These are phyloP conservation scores for Gonatopus flavifemur DNA, from an alignment of 1,140 invertebrate genomes.

Conservation along the genomic window DNA sequence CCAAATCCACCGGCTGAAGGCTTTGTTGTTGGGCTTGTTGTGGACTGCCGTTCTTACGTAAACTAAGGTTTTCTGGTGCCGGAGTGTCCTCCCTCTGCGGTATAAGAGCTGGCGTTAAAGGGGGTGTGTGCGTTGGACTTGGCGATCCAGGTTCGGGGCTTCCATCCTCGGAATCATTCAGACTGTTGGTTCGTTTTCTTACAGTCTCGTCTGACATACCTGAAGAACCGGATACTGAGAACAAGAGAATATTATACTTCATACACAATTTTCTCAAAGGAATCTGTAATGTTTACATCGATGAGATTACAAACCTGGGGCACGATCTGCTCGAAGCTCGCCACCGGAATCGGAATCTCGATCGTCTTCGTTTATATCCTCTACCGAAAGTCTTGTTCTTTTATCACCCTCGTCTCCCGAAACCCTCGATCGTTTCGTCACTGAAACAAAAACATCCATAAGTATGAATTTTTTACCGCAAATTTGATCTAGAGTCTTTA, in stretches of 20 bases:
- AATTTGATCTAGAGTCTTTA: too few relatives aligned
- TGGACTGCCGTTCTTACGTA: constrained; percentile 51
- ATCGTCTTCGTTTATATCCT: constrained; percentile 57
- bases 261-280: not conserved
- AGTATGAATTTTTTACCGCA: too few relatives aligned
- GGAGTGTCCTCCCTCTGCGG: constrained; percentile 59
- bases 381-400: constrained; percentile 58
- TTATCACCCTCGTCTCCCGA: constrained; percentile 43
- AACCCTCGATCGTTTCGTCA: constrained; percentile 39
- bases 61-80: constrained; percentile 65
- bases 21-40: constrained; percentile 42
- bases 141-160: constrained; percentile 48
- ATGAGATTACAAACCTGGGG: too few relatives aligned
- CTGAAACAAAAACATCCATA: constrained; percentile 52
- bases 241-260: too few relatives aligned
- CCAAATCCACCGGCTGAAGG: constrained; percentile 49
- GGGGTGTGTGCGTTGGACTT: constrained; percentile 48
- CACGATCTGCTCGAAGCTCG: constrained; percentile 33
- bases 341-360: constrained; percentile 58
- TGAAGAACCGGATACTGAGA: constrained; percentile 21
- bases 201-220: constrained; percentile 26
- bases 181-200: constrained; percentile 39
- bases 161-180: constrained; percentile 48
- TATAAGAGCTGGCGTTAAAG: constrained; percentile 48
- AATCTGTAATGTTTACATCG: not conserved